These are phyloP conservation scores for Gallinago jamesoni DNA, from an alignment of 2,113 vertebrate genomes.

Conservation along the genomic window DNA sequence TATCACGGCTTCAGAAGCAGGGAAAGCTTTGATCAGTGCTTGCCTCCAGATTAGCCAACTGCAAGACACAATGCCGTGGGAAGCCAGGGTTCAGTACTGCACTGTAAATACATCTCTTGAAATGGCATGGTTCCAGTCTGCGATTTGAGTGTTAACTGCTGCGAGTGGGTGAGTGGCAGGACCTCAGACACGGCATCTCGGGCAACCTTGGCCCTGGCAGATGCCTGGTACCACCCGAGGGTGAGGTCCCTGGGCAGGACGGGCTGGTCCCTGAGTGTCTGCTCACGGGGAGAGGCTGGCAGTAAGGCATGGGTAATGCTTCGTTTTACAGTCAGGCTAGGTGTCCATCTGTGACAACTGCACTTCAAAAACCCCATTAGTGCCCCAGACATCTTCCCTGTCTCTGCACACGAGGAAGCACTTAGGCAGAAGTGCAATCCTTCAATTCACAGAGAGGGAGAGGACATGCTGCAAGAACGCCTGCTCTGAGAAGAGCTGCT, in stretches of 20 bases:
- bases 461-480: not conserved
- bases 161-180: not conserved
- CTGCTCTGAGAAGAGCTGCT: not conserved
- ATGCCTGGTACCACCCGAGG: accelerated
- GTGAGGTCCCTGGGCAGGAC: accelerated
- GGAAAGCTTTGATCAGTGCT: not conserved
- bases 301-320: not conserved
- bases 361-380: not conserved
- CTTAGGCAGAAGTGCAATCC: not conserved
- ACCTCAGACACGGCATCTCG: not conserved
- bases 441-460: not conserved
- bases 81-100: not conserved
- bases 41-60: not conserved
- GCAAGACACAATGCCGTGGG: accelerated
- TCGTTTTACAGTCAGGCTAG: accelerated
- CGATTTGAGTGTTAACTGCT: accelerated
- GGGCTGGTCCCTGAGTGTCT: accelerated
- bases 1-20: not conserved
- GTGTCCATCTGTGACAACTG: not conserved
- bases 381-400: not conserved
- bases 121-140: not conserved
- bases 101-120: not conserved
- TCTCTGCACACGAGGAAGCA: not conserved
- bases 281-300: accelerated
- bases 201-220: accelerated